Base-by-base conservation (phyloP, 1,140 invertebrate species). In the Prorops nasuta region DNA sequence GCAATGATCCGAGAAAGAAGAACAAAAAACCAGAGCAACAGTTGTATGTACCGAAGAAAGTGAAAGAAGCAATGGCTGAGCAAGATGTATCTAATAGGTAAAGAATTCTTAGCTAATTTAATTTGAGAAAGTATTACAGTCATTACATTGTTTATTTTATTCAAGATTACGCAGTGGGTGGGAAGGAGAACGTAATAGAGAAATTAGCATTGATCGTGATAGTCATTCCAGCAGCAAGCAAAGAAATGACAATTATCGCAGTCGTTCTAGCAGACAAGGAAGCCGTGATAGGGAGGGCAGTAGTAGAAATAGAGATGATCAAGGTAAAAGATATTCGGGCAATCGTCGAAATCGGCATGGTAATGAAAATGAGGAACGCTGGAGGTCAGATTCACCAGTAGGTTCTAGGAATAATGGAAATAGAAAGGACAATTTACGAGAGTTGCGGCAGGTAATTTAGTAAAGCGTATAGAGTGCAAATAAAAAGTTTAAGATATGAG, bases 1-100 rank as follows among this genome's bases (percentile, higher is more conserved):
- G 50, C 24, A 66, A 59, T 39, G 74, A 73, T 63, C 60, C 72
- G 14, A 65, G 64, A 20, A 78, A 56, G 49, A 78, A 71, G 54
- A 67, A 49, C 44, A 82, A 79, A 63, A 84, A 83, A 64, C 82
- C 82, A 28, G 82, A 84, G 55, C 76, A 81, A 56, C 66, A 65
- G 31, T 63, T 81, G 20, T 84, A 83, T 58, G 72, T 83, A 52
- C 79, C 80, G 16, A 79, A 79, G 64, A 75, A 77, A 58, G 66
- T 80, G 28, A 79, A 80, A 51, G 78, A 80, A 66, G 72, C 76
- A 49, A 64, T 77, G 51, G 76, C 75, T 44, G 76, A 74, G 51
- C 62, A 64, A 31, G 76, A 77, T 46, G 58, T 60, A 44, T 54
- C 52, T 2, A 69, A 66, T 45, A 72, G 63, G 70, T 72, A 50